Base-by-base conservation (phyloP, 1,140 invertebrate species). In the Drosophila tani region DNA sequence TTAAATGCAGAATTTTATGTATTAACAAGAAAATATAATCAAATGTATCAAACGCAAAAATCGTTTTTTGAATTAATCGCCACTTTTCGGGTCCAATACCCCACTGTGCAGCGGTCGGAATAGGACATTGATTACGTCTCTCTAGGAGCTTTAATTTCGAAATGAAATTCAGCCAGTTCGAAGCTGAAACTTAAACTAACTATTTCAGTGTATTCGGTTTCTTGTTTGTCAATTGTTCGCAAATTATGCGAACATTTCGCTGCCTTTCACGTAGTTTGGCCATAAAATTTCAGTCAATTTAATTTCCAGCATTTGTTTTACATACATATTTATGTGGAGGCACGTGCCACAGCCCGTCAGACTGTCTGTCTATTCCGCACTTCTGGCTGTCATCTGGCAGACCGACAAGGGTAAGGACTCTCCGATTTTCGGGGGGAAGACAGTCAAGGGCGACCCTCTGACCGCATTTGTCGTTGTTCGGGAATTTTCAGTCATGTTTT, bases 251-350 rank as follows among this genome's bases (percentile, higher is more conserved):
- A 69, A 50, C 75, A 78, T 78, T 78, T 78, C 74, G 64, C 45
- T 78, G 75, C 75, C 57, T 60, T 78, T 77, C 75, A 78, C 75
- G 75, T 78, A 78, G 56, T 62, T 77, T 59, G 74, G 11, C 40
- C 75, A 77, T 77, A 77, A 69, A 77, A 77, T 69, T 78, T 78
- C 75, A 78, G 75, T 78, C 75, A 78, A 78, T 78, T 78, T 78
- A 69, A 78, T 78, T 78, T 78, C 74, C 50, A 75, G 35, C 58
- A 56, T 64, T 75, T 75, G 59, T 55, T 75, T 75, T 56, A 64
- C 71, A 75, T 75, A 76, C 56, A 78, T 78, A 69, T 78, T 78
- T 78, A 57, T 78, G 74, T 78, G 43, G 40, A 43, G 51, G 75
- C 75, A 78, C 75, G 75, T 78, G 74, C 75, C 73, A 40, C 63